Evolutionary conservation across 2,113 vertebrate genomes (phyloP), one percentile per base, ranked within the genome.

Genomic region (Crypturellus undulatus): DNA sequence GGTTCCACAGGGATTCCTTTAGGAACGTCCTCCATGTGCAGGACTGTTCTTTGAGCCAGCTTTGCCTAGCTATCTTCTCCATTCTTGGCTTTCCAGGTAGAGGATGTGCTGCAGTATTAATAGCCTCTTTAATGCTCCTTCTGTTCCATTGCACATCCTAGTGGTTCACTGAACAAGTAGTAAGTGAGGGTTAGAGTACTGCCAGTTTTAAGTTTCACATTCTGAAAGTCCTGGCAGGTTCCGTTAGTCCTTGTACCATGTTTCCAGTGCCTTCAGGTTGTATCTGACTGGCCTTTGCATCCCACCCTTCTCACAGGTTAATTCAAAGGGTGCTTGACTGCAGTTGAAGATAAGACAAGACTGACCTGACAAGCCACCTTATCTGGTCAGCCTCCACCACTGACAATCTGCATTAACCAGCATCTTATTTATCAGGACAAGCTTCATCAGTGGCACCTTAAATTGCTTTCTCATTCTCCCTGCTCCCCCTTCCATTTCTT

Each of bases 61-160:
- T 69, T 85, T 84, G 36, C 30, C 11, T n/a, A 1, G 22, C 26
- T 32, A 6, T 56, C 36, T 79, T 90, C 30, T 67, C 17, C 36
- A 78, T 2, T 25, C 40, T 43, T 71, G 7, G 22, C 21, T 86
- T 92, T 88, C 59, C 14, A n/a, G 34, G 19, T 18, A 77, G 49
- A 32, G 2, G 0, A 0, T 51, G 3, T 58, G 79, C 17, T 80
- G 49, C n/a, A 47, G 6, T 36, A 15, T 0, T 69, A 34, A 69
- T 34, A 64, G 30, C 25, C 68, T 81, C 25, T 49, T 68, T 62
- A 34, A 36, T 21, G 22, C 40, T 32, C 19, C 17, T 45, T 42
- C 26, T 64, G 7, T 63, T 85, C 36, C 32, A 8, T 42, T 24
- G 52, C 62, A 43, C 19, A 45, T n/a, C 56, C 45, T 36, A 12